Conservation (phyloP, 2,113 vertebrate genomes). For the Onychostoma macrolepis region DNA sequence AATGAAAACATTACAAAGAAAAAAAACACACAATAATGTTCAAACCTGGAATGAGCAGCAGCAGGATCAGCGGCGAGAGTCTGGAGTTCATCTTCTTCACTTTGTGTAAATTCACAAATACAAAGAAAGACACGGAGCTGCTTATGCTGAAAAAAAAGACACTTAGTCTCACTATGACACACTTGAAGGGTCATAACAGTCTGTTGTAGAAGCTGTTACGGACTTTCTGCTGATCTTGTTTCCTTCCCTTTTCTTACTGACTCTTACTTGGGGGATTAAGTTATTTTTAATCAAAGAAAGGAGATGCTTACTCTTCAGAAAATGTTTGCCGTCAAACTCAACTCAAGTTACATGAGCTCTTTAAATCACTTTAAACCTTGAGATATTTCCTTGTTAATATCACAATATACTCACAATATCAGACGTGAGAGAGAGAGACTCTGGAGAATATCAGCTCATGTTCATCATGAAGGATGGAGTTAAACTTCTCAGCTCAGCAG, state of each 20-base stretch:
- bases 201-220: background rate
- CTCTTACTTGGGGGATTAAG: too few relatives aligned
- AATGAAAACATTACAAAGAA: background rate
- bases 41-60: conserved; percentile 5
- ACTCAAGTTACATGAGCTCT: background rate
- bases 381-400: too few relatives aligned
- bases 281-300: background rate
- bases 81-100: conserved; percentile 11
- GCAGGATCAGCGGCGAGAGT: background rate
- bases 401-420: conserved; percentile 44
- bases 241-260: background rate
- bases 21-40: background rate
- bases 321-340: background rate
- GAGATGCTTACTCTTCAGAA: background rate
- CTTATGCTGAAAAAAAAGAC: background rate
- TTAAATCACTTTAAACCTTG: background rate
- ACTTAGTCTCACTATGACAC: background rate
- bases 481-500: background rate
- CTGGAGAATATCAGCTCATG: conserved; percentile 51
- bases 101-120: background rate
- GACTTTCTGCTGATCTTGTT: background rate
- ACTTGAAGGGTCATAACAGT: background rate
- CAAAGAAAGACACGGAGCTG: background rate
- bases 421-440: conserved; percentile 47
- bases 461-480: conserved; percentile 34